Percentiles rank a stretch among this genome's conserved stretches.
These are phyloP conservation scores for Phalacrocorax carbo DNA, from an alignment of 2,113 vertebrate genomes.

Conservation along the genomic window DNA sequence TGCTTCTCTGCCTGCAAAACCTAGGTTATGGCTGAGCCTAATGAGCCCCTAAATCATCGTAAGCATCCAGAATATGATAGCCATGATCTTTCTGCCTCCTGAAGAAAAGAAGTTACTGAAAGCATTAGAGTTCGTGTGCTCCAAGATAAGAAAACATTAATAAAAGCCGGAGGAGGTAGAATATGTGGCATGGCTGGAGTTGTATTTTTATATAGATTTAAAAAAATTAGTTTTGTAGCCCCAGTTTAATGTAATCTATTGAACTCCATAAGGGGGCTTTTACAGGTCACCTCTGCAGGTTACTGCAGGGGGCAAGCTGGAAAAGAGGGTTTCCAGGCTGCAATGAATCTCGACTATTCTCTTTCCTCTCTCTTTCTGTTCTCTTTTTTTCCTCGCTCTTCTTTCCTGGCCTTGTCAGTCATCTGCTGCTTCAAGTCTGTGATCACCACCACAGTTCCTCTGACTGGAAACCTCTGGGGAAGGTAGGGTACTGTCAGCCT, in stretches of 20 bases:
- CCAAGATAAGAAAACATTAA: background rate
- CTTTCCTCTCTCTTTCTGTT: background rate
- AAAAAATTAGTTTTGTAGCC: background rate
- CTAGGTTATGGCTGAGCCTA: background rate
- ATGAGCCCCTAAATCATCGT: background rate
- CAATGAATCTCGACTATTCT: background rate
- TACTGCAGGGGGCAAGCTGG: background rate
- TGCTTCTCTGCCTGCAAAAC: background rate
- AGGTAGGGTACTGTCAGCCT: background rate
- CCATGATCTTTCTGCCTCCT: background rate
- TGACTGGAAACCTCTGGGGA: background rate
- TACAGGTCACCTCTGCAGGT: background rate
- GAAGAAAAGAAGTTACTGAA: background rate
- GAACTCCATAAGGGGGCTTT: background rate
- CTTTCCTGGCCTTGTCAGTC: background rate
- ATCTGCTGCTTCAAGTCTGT: background rate
- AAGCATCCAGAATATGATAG: background rate
- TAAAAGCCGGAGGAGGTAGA: background rate
- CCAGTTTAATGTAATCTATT: background rate
- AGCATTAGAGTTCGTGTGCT: background rate
- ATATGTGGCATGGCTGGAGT: background rate
- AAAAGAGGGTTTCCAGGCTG: background rate
- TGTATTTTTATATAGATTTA: background rate
- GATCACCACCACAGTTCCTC: background rate
- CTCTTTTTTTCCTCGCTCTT: background rate